phyloP scores from a whole-genome alignment of 1,140 invertebrate genomes.

The Dendroctonus valens region DNA sequence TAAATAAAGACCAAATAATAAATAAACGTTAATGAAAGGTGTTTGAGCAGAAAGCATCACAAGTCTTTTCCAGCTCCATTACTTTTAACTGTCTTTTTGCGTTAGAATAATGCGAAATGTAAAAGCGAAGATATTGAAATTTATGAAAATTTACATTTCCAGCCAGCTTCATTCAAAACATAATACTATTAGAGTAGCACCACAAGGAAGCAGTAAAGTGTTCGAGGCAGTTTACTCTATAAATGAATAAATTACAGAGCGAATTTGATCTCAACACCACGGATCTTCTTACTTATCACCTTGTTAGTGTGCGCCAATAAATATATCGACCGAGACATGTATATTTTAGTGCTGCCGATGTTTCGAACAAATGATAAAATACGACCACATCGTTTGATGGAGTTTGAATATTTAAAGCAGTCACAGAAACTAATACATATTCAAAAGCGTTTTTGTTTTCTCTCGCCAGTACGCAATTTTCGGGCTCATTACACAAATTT shows the following conservation, averaged over 20 bases:
- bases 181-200: constrained; percentile 22
- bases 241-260: constrained; percentile 26
- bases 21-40: no score
- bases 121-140: constrained; percentile 9
- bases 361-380: constrained; percentile 6
- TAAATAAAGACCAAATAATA: no score
- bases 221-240: constrained; percentile 26
- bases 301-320: constrained; percentile 23
- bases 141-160: constrained; percentile 23
- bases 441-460: constrained; percentile 4
- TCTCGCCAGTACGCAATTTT: no score
- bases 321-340: constrained; percentile 15
- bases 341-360: constrained; percentile 16
- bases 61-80: neutral
- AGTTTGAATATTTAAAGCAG: constrained; percentile 13
- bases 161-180: constrained; percentile 16
- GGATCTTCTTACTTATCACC: constrained; percentile 30
- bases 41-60: no score
- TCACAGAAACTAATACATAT: constrained; percentile 6
- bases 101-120: neutral
- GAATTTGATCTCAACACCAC: constrained; percentile 23
- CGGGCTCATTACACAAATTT: no score
- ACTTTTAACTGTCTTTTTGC: neutral
- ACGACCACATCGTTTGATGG: constrained; percentile 7
- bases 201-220: constrained; percentile 27